Base-by-base conservation (phyloP, 2,888 invertebrate species). In the Pardosa pseudoannulata region DNA sequence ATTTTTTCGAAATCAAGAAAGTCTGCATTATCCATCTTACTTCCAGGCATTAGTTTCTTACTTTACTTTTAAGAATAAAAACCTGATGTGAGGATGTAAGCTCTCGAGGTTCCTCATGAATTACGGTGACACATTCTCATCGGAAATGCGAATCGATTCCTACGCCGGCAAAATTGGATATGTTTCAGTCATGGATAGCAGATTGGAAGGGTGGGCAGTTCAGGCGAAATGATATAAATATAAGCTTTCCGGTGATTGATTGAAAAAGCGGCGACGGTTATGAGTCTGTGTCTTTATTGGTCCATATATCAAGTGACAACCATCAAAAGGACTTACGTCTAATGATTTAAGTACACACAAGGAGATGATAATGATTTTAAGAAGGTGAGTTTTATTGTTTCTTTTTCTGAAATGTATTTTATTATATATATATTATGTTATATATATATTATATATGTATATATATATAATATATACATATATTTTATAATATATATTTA, bases 251-350 rank as follows among this genome's bases (percentile, higher is more conserved):
- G 46, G 56, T 83, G 83, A 83, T 83, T 62, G 65, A 83, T 83
- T 19, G 71, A 28, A 71, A 70, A 72, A 65, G 72, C n/a, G 83
- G 36, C 70, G 72, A 67, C 72, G 41, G 65, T 71, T 76, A 83
- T 78, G 71, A 78, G 72, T 65, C 56, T 41, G 64, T 65, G 78
- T 83, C 72, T 76, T 78, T 76, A 83, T 83, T 83, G 76, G 76
- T 16, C 36, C 72, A 72, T 83, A 36, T 78, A 83, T 83, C 83
- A 83, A 46, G 6, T 6, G 41, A n/a, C 16, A 46, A n/a, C 9
- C 9, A 46, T 46, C 2, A 36, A 36, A 36, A 36, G 11, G 5
- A n/a, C n/a, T n/a, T n/a, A n/a, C n/a, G n/a, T n/a, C n/a, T n/a
- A n/a, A n/a, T n/a, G n/a, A n/a, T n/a, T n/a, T n/a, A n/a, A n/a